A percentile compares a stretch with the other conserved stretches of the same genome.
phyloP scores from a whole-genome alignment of 64 coral and sea anemone species.

The Acropora yongei region DNA sequence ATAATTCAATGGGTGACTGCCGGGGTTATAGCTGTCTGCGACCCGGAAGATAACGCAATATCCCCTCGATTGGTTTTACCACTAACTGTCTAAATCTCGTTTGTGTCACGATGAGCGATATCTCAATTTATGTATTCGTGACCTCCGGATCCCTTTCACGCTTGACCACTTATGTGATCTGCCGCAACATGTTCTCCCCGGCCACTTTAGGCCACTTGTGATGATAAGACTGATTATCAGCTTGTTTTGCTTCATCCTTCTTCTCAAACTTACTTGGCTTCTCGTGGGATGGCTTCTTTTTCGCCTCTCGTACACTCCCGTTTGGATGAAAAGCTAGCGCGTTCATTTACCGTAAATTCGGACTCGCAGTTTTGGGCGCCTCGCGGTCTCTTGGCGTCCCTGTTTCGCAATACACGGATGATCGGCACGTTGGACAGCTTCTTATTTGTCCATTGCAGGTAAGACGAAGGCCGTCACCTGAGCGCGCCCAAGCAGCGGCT shows the following conservation, averaged over 20 bases:
- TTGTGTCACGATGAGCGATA: constrained; percentile 27
- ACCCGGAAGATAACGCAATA: background rate
- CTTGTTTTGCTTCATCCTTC: background rate
- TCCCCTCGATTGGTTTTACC: background rate
- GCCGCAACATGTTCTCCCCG: background rate
- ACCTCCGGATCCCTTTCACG: constrained; percentile 2
- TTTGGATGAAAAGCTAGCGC: background rate
- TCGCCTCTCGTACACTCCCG: background rate
- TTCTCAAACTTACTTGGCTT: background rate
- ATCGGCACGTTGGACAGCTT: constrained; percentile 6
- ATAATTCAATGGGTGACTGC: constrained; percentile 28
- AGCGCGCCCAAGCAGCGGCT: background rate
- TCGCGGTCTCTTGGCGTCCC: background rate
- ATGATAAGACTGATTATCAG: background rate
- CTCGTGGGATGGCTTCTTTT: background rate
- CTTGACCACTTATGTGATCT: constrained; percentile 32
- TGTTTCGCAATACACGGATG: background rate
- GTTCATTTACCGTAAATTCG: background rate
- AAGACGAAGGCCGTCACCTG: background rate
- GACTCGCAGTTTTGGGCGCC: background rate
- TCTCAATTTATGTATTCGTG: background rate
- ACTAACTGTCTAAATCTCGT: background rate
- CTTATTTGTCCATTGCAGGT: background rate
- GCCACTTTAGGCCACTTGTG: background rate
- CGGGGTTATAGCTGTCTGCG: background rate